Evolutionary conservation across 1,140 invertebrate species (phyloP), one percentile per base, ranked within the genome.

Genomic region (Sycobia sp.): DNA sequence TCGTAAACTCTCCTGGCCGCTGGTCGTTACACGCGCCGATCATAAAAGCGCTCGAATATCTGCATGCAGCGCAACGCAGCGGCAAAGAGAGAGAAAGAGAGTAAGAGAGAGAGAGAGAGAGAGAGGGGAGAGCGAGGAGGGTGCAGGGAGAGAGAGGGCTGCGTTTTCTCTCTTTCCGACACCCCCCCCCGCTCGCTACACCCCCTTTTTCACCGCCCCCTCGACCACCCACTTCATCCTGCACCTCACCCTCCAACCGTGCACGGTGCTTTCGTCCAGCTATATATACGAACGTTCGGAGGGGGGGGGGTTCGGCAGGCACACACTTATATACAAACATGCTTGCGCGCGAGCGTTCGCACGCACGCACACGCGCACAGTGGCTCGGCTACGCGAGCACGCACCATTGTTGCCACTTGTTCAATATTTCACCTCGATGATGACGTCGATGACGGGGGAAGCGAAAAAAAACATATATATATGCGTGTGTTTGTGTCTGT

Each of bases 371-470:
- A n/a, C n/a, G n/a, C n/a, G n/a, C n/a, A n/a, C n/a, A n/a, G n/a
- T n/a, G n/a, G n/a, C n/a, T n/a, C n/a, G n/a, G n/a, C n/a, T n/a
- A n/a, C n/a, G n/a, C n/a, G n/a, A n/a, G n/a, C n/a, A n/a, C n/a
- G n/a, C 14, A n/a, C n/a, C 36, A 22, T 11, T 20, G 46, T 27
- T 46, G 49, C 14, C 38, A 49, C 49, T 61, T 54, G 61, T 63
- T 63, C 61, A 63, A 63, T 63, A 63, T 63, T 63, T 63, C 61
- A 63, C 44, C 61, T 51, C 46, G 61, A 57, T 63, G 61, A 63
- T 51, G 60, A 62, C 60, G 53, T 63, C 54, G 61, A 63, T 63
- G 61, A 63, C 61, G 44, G 25, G 36, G 34, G 46, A 34, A 54
- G 51, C n/a, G 44, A 62, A 62, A 55, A 62, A 62, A 55, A 39